Evolutionary conservation across 2,797 vertebrate genomes (phyloP).

Genomic region (Novumbra hubbsi): DNA sequence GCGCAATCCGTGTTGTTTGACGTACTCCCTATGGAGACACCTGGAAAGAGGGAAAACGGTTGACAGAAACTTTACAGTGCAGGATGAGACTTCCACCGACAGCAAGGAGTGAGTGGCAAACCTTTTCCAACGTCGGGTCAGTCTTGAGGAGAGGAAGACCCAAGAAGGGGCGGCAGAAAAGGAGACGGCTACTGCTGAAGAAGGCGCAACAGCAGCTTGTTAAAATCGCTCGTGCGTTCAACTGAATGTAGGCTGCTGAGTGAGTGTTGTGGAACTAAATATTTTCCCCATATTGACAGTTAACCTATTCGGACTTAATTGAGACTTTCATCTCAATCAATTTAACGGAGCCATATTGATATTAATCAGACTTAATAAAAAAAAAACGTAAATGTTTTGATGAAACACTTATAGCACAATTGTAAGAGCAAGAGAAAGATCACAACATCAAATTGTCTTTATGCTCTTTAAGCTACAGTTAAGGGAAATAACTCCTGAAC

Average conservation of each 20-base stretch:
- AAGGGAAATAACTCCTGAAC: neutral
- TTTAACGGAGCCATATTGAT: neutral
- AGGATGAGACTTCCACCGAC: slow-evolving; percentile 6
- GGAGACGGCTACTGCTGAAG: neutral
- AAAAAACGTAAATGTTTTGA: no score
- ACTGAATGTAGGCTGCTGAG: neutral
- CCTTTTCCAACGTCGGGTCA: neutral
- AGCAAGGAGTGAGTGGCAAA: slow-evolving; percentile 12
- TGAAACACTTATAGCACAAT: no score
- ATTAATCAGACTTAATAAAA: no score
- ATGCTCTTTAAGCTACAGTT: neutral
- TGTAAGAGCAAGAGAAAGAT: neutral
- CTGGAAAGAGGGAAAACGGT: neutral
- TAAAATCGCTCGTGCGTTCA: neutral
- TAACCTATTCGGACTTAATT: neutral
- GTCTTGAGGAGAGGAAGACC: slow-evolving; percentile 46
- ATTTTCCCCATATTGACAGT: neutral
- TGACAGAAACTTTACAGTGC: neutral
- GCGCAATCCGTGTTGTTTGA: neutral
- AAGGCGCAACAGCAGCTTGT: neutral
- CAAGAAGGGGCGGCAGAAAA: slow-evolving; percentile 10
- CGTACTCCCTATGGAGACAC: neutral
- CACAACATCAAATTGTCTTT: neutral
- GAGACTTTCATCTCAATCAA: neutral
- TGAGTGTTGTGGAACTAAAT: neutral